Evolutionary conservation across 2,888 invertebrate species (phyloP).

Genomic region (Crematogaster levior): DNA sequence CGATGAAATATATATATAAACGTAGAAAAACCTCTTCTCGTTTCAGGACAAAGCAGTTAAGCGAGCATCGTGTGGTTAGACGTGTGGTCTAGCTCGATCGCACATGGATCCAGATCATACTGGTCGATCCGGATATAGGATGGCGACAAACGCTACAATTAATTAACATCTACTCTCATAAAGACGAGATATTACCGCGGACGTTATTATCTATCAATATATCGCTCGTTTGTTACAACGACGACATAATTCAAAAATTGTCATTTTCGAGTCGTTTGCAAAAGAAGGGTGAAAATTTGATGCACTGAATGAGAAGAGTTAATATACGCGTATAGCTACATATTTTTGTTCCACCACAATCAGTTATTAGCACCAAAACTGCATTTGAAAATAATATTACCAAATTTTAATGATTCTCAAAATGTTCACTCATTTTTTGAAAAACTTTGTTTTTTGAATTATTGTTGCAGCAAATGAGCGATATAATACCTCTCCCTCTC

Average conservation of each 20-base stretch:
- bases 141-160: not conserved
- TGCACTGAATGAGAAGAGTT: too few relatives aligned
- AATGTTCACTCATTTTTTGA: not conserved
- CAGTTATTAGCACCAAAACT: too few relatives aligned
- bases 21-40: not conserved
- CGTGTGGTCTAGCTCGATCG: not conserved
- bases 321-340: too few relatives aligned
- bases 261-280: not conserved
- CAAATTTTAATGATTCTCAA: not conserved
- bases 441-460: not conserved
- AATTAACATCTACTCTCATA: not conserved
- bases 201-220: not conserved
- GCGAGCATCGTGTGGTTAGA: not conserved
- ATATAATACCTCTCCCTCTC: too few relatives aligned
- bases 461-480: not conserved
- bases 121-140: not conserved
- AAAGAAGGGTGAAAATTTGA: not conserved
- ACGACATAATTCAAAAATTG: not conserved
- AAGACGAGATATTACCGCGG: not conserved
- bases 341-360: too few relatives aligned
- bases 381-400: not conserved
- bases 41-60: not conserved
- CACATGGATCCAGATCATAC: conserved; percentile 6
- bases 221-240: not conserved
- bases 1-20: not conserved